phyloP scores from a whole-genome alignment of 2,113 vertebrate genomes.

The Hippocampus comes region DNA sequence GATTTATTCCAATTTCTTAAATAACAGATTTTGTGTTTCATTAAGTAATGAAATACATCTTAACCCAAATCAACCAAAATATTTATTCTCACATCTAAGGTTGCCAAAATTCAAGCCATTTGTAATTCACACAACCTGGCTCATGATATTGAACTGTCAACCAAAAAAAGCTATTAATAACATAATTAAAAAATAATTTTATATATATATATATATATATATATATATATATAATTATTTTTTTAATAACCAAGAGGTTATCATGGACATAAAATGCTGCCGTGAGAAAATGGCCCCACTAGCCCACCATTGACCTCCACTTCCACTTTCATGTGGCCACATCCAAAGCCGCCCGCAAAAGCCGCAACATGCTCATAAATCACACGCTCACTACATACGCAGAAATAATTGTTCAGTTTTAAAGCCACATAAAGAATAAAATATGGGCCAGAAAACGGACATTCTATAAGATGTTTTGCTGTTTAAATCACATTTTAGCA shows the following conservation, averaged over 20 bases:
- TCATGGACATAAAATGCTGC: slow-evolving; percentile 11
- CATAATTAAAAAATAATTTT: too few relatives aligned
- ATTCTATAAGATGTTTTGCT: slow-evolving; percentile 19
- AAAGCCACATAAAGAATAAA: slow-evolving; percentile 28
- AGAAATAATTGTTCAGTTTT: slow-evolving; percentile 21
- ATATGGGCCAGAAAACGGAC: slow-evolving; percentile 12
- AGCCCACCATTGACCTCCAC: slow-evolving; percentile 49
- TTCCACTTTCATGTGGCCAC: slow-evolving; percentile 57
- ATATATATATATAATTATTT: too few relatives aligned
- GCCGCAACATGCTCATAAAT: slow-evolving; percentile 62
- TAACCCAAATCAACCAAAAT: too few relatives aligned
- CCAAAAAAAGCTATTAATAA: too few relatives aligned
- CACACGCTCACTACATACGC: slow-evolving; percentile 34
- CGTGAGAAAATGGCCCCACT: slow-evolving; percentile 53
- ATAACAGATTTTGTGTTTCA: neutral
- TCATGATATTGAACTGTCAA: too few relatives aligned
- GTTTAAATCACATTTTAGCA: slow-evolving; percentile 4
- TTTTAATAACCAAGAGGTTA: too few relatives aligned
- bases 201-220: too few relatives aligned
- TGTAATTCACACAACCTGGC: too few relatives aligned
- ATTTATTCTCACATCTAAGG: too few relatives aligned
- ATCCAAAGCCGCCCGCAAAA: slow-evolving; percentile 45
- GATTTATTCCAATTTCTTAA: neutral
- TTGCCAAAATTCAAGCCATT: too few relatives aligned
- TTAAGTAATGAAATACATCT: neutral